A percentile compares a stretch with the other conserved stretches of the same genome.
phyloP scores from a whole-genome alignment of 2,888 invertebrate genomes.

The Penaeus monodon region DNA sequence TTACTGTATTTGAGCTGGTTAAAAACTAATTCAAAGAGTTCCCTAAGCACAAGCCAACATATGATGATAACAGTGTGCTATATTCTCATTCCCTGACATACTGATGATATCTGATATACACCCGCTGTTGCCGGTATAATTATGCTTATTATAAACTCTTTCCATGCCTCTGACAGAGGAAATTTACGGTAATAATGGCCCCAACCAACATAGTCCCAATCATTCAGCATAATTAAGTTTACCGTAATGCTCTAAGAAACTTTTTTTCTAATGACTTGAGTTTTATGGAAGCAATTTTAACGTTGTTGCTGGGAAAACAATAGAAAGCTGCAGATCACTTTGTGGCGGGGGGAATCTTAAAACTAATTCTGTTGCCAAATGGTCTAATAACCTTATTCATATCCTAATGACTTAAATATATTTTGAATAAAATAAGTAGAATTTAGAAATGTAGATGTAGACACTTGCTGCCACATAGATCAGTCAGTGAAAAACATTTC shows the following conservation, averaged over 20 bases:
- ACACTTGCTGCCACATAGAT: constrained; percentile 4
- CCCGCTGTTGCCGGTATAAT: constrained; percentile 26
- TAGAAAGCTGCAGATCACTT: not conserved
- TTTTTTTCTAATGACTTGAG: constrained; percentile 6
- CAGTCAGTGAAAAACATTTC: not conserved
- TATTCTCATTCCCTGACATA: constrained; percentile 35
- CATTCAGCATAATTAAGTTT: constrained; percentile 31
- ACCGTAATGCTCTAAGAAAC: constrained; percentile 15
- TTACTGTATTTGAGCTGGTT: not conserved
- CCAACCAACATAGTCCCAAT: constrained; percentile 31
- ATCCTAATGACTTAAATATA: constrained; percentile 9
- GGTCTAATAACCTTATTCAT: too few species aligned
- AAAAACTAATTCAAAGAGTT: constrained; percentile 7
- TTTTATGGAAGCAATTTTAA: constrained; percentile 7
- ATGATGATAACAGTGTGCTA: constrained; percentile 31
- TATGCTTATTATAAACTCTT: constrained; percentile 40
- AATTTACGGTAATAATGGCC: constrained; percentile 43
- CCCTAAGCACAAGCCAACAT: constrained; percentile 16
- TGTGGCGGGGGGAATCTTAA: too few species aligned
- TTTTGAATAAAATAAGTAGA: constrained; percentile 15
- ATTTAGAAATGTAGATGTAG: constrained; percentile 12
- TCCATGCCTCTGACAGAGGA: constrained; percentile 47
- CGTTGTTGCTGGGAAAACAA: constrained; percentile 13
- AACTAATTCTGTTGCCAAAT: too few species aligned
- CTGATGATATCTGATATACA: constrained; percentile 35